These are phyloP conservation scores for Numenius arquata DNA, from an alignment of 2,113 vertebrate species.

Conservation along the genomic window DNA sequence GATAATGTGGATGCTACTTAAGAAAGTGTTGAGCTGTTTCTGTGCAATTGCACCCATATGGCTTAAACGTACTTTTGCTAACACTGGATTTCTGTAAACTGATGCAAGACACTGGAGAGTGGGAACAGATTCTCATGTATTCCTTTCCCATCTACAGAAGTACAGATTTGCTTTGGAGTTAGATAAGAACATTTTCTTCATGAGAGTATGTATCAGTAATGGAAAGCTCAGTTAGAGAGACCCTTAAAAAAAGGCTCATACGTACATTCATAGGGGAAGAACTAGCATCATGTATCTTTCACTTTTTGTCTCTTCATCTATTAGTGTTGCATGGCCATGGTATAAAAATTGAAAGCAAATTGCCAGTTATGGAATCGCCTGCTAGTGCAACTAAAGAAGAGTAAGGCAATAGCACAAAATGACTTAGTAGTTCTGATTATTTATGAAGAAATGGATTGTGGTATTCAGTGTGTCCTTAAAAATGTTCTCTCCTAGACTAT, in stretches of 20 bases:
- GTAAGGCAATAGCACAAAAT: background rate
- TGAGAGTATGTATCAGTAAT: background rate
- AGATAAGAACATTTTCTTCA: background rate
- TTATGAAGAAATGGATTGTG: background rate
- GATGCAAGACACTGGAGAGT: background rate
- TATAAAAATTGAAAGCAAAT: background rate
- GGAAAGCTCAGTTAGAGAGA: background rate
- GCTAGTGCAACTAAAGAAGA: background rate
- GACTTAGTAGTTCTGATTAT: background rate
- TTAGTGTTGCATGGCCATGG: background rate
- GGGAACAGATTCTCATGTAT: background rate
- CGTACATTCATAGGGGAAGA: background rate
- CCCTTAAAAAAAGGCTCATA: background rate
- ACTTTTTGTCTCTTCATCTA: background rate
- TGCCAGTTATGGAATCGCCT: background rate
- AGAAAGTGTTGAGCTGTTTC: background rate
- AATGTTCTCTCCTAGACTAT: slow-evolving; percentile 79
- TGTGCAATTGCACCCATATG: background rate
- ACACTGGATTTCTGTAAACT: background rate
- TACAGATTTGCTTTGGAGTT: background rate
- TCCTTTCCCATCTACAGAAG: background rate
- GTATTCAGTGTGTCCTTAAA: slow-evolving; percentile 11
- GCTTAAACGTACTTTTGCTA: background rate
- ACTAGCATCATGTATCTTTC: background rate
- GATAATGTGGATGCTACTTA: background rate